These are phyloP conservation scores for Drosophila paranaensis DNA, from an alignment of 2,888 invertebrate species.

Conservation along the genomic window DNA sequence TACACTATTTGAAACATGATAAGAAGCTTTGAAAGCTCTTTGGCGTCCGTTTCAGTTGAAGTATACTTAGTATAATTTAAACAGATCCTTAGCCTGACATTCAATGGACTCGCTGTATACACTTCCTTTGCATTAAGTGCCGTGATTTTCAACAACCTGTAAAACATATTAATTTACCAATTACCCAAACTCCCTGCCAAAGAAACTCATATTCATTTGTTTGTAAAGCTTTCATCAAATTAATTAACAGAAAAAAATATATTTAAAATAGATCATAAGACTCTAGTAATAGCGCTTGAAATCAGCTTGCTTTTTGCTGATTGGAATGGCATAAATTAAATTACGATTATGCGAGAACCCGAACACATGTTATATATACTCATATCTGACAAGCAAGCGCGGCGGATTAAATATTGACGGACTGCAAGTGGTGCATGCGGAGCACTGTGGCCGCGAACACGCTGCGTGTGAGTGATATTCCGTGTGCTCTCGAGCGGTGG, in stretches of 20 bases:
- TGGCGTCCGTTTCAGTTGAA: too few relatives aligned
- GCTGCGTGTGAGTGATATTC: conserved; percentile 44
- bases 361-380: background rate
- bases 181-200: background rate
- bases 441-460: conserved; percentile 28
- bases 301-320: conserved; percentile 10
- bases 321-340: conserved; percentile 50
- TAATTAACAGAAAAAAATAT: background rate
- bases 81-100: background rate
- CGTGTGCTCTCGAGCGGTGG: background rate
- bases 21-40: background rate
- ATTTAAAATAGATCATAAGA: background rate
- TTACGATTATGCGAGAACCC: conserved; percentile 21
- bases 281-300: background rate
- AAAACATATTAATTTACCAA: conserved; percentile 4
- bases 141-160: background rate
- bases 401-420: conserved; percentile 59
- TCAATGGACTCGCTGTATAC: background rate
- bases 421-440: conserved; percentile 23
- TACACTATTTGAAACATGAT: background rate
- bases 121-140: too few relatives aligned
- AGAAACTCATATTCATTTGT: background rate
- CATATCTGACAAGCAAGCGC: conserved; percentile 20
- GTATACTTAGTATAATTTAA: too few relatives aligned
- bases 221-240: too few relatives aligned